Evolutionary conservation across 2,797 vertebrate species (phyloP).

Genomic region (Notamacropus eugenii): DNA sequence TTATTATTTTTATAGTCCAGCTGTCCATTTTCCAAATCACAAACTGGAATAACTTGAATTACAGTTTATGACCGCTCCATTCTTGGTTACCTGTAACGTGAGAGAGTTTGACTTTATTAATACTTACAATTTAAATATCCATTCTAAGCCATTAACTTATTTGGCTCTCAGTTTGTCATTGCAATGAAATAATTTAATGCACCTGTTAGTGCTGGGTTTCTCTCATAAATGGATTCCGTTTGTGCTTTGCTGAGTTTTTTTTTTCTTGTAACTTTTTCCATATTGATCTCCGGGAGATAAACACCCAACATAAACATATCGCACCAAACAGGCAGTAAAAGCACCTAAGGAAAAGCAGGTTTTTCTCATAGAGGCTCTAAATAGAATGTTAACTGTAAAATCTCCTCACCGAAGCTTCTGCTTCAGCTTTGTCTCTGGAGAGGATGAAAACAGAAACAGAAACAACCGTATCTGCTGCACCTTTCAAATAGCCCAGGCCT

Average conservation of each 20-base stretch:
- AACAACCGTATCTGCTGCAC: background rate
- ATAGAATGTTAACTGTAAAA: background rate
- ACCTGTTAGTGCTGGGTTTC: background rate
- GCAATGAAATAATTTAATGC: background rate
- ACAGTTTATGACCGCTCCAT: background rate
- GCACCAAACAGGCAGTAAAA: background rate
- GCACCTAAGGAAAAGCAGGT: background rate
- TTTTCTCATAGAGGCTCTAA: constrained; percentile 4
- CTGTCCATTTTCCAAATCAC: background rate
- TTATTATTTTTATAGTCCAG: constrained; percentile 25
- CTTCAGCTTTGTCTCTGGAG: background rate
- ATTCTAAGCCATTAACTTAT: background rate
- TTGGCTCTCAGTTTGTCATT: constrained; percentile 23
- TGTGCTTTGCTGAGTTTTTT: constrained; percentile 21
- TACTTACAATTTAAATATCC: background rate
- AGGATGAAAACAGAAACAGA: background rate
- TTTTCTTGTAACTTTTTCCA: constrained; percentile 9
- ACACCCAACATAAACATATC: background rate
- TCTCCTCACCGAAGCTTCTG: background rate
- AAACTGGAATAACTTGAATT: background rate
- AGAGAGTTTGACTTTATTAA: constrained; percentile 24
- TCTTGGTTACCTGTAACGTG: constrained; percentile 8
- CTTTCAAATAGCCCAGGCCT: background rate
- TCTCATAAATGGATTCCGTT: background rate
- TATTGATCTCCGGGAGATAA: constrained; percentile 20